Percentiles rank a stretch among this genome's conserved stretches.
phyloP scores from a whole-genome alignment of 2,888 invertebrate genomes.

The Microchrysa polita region DNA sequence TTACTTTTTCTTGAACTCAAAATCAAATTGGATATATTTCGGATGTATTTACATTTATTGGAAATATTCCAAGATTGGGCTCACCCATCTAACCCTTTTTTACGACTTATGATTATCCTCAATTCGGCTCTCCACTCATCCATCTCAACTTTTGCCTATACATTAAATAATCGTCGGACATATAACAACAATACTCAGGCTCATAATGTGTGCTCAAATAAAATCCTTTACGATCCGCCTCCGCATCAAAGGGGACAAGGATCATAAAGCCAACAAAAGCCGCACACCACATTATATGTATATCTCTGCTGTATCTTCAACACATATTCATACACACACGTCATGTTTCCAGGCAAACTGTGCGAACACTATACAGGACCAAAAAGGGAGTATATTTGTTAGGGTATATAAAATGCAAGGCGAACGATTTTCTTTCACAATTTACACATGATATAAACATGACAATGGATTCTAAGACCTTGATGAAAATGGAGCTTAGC shows the following conservation, averaged over 20 bases:
- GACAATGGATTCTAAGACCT: constrained; percentile 46
- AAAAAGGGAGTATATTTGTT: background rate
- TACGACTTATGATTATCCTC: background rate
- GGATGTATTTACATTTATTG: too few relatives aligned
- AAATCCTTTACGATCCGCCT: constrained; percentile 47
- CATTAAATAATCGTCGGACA: constrained; percentile 51
- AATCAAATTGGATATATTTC: too few relatives aligned
- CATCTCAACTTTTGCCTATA: constrained; percentile 34
- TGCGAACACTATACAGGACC: background rate
- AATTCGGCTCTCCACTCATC: background rate
- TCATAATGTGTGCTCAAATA: constrained; percentile 49
- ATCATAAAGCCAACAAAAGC: constrained; percentile 28
- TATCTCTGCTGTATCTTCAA: too few relatives aligned
- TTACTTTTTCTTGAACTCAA: too few relatives aligned
- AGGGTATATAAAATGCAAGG: constrained; percentile 8
- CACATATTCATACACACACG: too few relatives aligned
- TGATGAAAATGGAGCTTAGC: constrained; percentile 51
- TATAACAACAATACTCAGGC: constrained; percentile 50
- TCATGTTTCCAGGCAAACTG: too few relatives aligned
- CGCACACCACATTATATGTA: too few relatives aligned
- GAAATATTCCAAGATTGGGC: too few relatives aligned
- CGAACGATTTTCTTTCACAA: constrained; percentile 45
- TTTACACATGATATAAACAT: constrained; percentile 51
- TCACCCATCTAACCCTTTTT: background rate
- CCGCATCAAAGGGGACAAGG: constrained; percentile 15